Percentiles rank a stretch among this genome's conserved stretches.
phyloP scores from a whole-genome alignment of 2,888 invertebrate species.

The Xylophagus ater region DNA sequence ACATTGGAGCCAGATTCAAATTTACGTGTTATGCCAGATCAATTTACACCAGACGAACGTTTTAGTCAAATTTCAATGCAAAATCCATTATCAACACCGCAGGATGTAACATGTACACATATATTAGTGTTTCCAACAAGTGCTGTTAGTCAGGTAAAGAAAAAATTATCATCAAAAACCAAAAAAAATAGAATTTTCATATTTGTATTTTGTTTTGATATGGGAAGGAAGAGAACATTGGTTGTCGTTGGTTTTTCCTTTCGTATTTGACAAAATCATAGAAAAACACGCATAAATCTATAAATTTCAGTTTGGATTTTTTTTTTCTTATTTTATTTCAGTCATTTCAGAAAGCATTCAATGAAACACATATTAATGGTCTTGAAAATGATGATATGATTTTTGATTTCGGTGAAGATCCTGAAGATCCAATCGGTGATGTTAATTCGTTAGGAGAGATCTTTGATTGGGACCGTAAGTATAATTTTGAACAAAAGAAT shows the following conservation, averaged over 20 bases:
- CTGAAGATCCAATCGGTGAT: conserved; percentile 35
- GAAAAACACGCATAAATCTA: too few relatives aligned
- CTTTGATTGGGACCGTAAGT: conserved; percentile 51
- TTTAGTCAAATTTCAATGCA: conserved; percentile 80
- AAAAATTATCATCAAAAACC: too few relatives aligned
- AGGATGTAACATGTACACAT: conserved; percentile 94
- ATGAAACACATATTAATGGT: conserved; percentile 54
- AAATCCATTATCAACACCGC: conserved; percentile 85
- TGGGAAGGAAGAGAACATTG: too few relatives aligned
- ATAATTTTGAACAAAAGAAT: neutral
- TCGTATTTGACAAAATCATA: too few relatives aligned
- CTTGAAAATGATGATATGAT: conserved; percentile 58
- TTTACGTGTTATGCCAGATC: conserved; percentile 85
- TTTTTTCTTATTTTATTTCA: conserved; percentile 29
- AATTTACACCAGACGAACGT: conserved; percentile 90
- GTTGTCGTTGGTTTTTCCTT: too few relatives aligned
- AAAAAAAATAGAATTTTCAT: too few relatives aligned
- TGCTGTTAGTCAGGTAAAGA: conserved; percentile 81
- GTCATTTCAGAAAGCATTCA: conserved; percentile 62
- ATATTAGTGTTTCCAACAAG: conserved; percentile 98
- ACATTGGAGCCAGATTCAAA: conserved; percentile 85
- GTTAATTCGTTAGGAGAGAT: conserved; percentile 64
- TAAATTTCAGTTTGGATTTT: too few relatives aligned
- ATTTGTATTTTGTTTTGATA: too few relatives aligned
- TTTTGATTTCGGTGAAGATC: conserved; percentile 48